Base-by-base conservation (phyloP, 2,113 vertebrate species). In the Indicator indicator region DNA sequence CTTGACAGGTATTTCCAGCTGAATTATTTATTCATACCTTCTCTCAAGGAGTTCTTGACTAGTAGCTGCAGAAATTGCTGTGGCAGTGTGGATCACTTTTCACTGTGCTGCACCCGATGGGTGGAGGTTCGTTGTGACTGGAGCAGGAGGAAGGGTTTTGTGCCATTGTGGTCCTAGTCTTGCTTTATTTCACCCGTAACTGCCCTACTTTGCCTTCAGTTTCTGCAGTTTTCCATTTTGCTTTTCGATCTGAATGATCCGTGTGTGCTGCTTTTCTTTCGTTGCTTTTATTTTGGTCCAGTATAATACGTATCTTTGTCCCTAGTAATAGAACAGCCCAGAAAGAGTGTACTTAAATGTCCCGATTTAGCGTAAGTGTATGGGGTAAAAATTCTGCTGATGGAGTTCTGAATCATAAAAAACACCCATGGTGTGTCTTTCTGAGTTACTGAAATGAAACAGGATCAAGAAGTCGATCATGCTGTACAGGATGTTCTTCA, bases 1-100 rank as follows among this genome's bases (percentile, higher is more conserved):
- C 50, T 83, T 74, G 95, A 90, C 96, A 95, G 89, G 93, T 94
- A 89, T 94, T 95, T 95, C 79, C 88, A 88, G 93, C 32, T 88
- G 79, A 85, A 84, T 95, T 91, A 77, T 91, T 95, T 74, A 85
- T 86, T 88, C 80, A 12, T 52, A 11, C 46, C 50, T 79, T 10
- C 50, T 75, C 64, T 8, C 30, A 60, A 72, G 19, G 44, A 60
- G 58, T 54, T 89, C 74, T 62, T 73, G 40, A 73, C 65, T 17
- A 74, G 83, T 54, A 59, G 46, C 44, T 68, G 54, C 60, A 56
- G 58, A 40, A 95, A 67, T 55, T 38, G 69, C 59, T 27, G 4
- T 50, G 73, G 28, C 33, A 17, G 86, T 83, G 38, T 83, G 72
- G 72, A 40, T 88, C 28, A 3, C 83, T 92, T 92, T 94, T 90